phyloP scores from a whole-genome alignment of 23 tunicate genomes.

The Styela plicata region DNA sequence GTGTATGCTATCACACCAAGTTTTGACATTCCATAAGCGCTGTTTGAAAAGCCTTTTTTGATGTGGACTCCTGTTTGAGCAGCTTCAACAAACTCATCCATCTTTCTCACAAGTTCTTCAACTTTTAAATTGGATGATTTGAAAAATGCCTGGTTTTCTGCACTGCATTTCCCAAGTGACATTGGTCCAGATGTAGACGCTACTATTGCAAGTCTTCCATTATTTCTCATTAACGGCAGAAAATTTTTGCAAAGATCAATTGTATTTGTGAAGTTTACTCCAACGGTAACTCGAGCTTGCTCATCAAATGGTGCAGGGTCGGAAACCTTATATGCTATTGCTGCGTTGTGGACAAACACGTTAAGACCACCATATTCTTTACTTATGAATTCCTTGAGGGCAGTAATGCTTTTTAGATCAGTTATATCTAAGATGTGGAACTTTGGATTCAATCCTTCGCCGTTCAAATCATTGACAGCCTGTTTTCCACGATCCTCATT shows the following conservation, averaged over 20 bases:
- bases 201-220: constrained; percentile 70
- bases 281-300: constrained; percentile 69
- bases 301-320: constrained; percentile 61
- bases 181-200: constrained; percentile 28
- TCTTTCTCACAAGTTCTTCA: constrained; percentile 40
- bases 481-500: constrained; percentile 56
- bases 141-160: constrained; percentile 53
- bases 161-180: constrained; percentile 55
- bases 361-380: constrained; percentile 77
- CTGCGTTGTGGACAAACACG: constrained; percentile 91
- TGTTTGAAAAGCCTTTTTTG: constrained; percentile 46
- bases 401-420: constrained; percentile 43
- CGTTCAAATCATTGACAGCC: constrained; percentile 64
- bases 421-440: constrained; percentile 81
- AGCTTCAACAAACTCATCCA: constrained; percentile 71
- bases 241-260: constrained; percentile 34
- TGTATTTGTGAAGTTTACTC: constrained; percentile 48
- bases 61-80: constrained; percentile 42
- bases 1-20: constrained; percentile 71
- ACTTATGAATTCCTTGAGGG: constrained; percentile 25
- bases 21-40: constrained; percentile 83
- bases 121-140: constrained; percentile 71
- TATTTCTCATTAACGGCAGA: constrained; percentile 50
- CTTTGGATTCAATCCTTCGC: constrained; percentile 67
- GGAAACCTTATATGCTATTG: constrained; percentile 56